phyloP scores from a whole-genome alignment of 2,888 invertebrate genomes.

The Onthophagus sagittarius region DNA sequence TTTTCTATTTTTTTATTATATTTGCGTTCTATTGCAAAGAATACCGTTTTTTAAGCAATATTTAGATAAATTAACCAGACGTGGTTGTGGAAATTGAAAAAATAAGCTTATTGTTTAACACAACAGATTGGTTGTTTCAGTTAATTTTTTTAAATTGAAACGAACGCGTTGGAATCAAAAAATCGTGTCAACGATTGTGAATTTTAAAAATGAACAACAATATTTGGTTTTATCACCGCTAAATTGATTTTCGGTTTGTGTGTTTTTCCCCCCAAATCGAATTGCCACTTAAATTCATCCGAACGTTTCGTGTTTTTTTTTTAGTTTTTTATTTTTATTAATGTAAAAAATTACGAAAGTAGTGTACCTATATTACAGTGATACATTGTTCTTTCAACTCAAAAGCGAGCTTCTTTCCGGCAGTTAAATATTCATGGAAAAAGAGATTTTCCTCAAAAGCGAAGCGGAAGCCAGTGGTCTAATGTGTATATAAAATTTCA shows the following conservation, averaged over 20 bases:
- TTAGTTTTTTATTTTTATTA: background rate
- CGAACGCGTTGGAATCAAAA: background rate
- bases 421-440: background rate
- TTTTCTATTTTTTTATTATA: too few species aligned
- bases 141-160: background rate
- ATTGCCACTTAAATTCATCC: background rate
- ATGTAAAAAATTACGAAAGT: background rate
- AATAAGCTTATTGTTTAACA: background rate
- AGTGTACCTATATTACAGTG: background rate
- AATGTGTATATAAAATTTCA: conserved; percentile 6
- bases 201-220: background rate
- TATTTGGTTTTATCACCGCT: background rate
- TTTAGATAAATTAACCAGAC: too few species aligned
- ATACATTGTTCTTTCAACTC: background rate
- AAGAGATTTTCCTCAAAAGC: conserved; percentile 7
- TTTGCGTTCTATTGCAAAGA: too few species aligned
- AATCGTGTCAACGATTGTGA: background rate
- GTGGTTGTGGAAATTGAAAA: background rate
- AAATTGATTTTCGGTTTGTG: background rate
- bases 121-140: background rate
- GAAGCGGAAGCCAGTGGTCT: background rate
- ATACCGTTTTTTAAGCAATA: too few species aligned
- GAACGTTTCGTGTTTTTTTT: background rate
- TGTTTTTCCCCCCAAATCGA: background rate
- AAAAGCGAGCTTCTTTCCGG: background rate